phyloP scores from a whole-genome alignment of 2,888 invertebrate species.

The Xanthorhoe designata region DNA sequence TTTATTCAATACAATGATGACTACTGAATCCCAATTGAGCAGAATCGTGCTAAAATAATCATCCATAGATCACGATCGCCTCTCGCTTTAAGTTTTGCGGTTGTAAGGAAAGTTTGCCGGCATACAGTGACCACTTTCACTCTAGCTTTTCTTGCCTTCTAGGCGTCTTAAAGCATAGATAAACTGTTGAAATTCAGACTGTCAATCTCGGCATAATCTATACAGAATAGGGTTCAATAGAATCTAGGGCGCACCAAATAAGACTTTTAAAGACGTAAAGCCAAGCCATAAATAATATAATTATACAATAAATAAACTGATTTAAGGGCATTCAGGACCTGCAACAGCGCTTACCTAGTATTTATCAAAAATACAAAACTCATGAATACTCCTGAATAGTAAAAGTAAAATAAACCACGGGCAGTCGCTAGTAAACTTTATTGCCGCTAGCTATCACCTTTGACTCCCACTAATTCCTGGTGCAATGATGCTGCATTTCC shows the following conservation, averaged over 20 bases:
- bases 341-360: no score
- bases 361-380: background rate
- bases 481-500: conserved; percentile 47
- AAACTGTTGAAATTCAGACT: background rate
- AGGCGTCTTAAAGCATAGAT: background rate
- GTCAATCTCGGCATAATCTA: background rate
- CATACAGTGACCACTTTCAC: conserved; percentile 74
- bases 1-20: conserved; percentile 26
- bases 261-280: no score
- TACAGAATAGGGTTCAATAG: background rate
- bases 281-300: no score
- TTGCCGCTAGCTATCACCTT: conserved; percentile 53
- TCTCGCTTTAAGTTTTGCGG: conserved; percentile 47
- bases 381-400: background rate
- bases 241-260: no score
- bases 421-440: conserved; percentile 7
- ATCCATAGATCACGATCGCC: conserved; percentile 31
- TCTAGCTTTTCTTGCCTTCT: conserved; percentile 33
- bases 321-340: no score
- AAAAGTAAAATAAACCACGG: background rate
- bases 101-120: conserved; percentile 70
- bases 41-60: conserved; percentile 45
- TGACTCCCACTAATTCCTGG: conserved; percentile 50
- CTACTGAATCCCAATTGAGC: conserved; percentile 26
- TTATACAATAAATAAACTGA: no score